A percentile compares a stretch with the other conserved stretches of the same genome.
phyloP scores from a whole-genome alignment of 2,113 vertebrate genomes.

The Origma solitaria region DNA sequence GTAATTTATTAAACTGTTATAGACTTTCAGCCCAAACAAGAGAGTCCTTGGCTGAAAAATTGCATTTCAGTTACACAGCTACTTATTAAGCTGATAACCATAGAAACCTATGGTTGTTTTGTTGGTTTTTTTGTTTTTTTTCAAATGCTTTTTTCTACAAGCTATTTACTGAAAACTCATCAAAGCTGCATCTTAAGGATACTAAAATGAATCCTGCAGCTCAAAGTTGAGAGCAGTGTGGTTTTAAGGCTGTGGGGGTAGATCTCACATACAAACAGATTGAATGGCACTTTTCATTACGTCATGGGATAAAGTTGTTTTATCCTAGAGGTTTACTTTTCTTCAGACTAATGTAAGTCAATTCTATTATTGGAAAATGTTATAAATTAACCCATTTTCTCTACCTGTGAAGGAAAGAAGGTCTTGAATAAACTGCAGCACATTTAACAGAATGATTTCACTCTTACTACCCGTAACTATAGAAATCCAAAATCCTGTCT shows the following conservation, averaged over 20 bases:
- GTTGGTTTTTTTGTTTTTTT: neutral
- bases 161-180: neutral
- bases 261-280: neutral
- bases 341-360: neutral
- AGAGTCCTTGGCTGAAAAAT: neutral
- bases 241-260: neutral
- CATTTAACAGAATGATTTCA: neutral
- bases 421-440: neutral
- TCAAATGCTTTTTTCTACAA: neutral
- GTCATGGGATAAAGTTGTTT: neutral
- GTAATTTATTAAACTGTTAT: neutral
- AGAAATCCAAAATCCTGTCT: neutral
- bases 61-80: neutral
- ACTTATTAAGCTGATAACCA: neutral
- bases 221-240: accelerated
- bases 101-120: neutral
- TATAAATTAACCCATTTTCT: neutral
- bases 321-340: neutral
- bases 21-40: neutral
- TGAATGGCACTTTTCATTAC: neutral
- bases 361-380: neutral
- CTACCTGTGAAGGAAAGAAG: neutral
- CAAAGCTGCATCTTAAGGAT: neutral
- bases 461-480: accelerated
- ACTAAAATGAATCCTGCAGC: neutral